phyloP scores from a whole-genome alignment of 2,113 vertebrate species.

The Laticauda laticaudata region DNA sequence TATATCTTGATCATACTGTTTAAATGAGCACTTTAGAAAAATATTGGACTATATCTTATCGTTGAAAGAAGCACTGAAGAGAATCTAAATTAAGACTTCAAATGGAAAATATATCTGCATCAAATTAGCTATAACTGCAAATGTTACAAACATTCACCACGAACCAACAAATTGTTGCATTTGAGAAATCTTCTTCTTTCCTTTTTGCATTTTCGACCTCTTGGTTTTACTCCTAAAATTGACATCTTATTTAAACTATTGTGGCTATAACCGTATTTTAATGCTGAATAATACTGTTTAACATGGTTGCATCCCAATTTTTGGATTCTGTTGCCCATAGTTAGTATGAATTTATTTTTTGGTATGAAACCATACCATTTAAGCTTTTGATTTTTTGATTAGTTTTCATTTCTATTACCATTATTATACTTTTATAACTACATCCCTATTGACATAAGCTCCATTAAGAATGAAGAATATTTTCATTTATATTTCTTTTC shows the following conservation, averaged over 20 bases:
- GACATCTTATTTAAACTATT: background rate
- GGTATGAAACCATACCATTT: background rate
- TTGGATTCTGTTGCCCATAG: background rate
- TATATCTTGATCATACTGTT: too few species aligned
- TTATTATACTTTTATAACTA: background rate
- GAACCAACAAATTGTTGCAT: constrained; percentile 30
- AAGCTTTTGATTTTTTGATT: background rate
- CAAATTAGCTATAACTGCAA: constrained; percentile 45
- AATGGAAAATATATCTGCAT: constrained; percentile 35
- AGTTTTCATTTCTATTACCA: background rate
- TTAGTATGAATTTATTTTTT: background rate
- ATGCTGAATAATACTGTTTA: background rate
- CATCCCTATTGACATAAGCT: background rate
- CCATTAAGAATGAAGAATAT: background rate
- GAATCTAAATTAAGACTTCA: constrained; percentile 18
- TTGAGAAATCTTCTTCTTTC: constrained; percentile 39
- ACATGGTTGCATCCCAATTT: background rate
- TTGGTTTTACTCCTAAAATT: constrained; percentile 2
- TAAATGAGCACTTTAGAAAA: background rate
- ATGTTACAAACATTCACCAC: constrained; percentile 48
- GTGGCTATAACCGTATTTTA: background rate
- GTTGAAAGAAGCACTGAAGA: background rate
- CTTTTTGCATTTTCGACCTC: constrained; percentile 17
- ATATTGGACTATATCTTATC: too few species aligned
- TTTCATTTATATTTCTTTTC: constrained; percentile 12